phyloP scores from a whole-genome alignment of 2,113 vertebrate species.

The Cercocebus atys region DNA sequence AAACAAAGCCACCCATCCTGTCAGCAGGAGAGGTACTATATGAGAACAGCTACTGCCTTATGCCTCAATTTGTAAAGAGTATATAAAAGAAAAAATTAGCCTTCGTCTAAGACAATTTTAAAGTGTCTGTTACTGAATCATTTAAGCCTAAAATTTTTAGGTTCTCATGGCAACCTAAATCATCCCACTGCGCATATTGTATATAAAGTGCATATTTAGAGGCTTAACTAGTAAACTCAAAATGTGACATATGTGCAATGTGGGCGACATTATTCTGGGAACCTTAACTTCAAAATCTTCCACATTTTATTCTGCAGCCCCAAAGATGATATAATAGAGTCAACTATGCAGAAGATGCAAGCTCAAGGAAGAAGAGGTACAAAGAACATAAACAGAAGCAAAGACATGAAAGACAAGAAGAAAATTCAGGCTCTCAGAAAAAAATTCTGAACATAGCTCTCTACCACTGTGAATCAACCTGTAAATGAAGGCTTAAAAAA shows the following conservation, averaged over 20 bases:
- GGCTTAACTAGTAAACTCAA: conserved; percentile 76
- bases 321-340: conserved; percentile 72
- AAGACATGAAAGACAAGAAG: conserved; percentile 54
- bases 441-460: conserved; percentile 30
- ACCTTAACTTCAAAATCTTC: conserved; percentile 74
- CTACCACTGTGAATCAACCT: conserved; percentile 48
- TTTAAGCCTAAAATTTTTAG: conserved; percentile 57
- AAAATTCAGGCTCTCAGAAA: conserved; percentile 53
- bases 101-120: neutral
- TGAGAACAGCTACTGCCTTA: neutral
- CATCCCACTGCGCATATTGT: conserved; percentile 59
- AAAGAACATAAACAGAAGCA: conserved; percentile 64
- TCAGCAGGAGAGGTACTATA: neutral
- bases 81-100: neutral
- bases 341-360: conserved; percentile 63
- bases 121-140: conserved; percentile 35
- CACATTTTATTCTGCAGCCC: conserved; percentile 67
- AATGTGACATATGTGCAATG: conserved; percentile 77
- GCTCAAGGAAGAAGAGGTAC: conserved; percentile 67
- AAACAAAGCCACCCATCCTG: neutral
- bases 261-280: conserved; percentile 80
- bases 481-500: conserved; percentile 49
- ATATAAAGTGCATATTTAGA: conserved; percentile 69
- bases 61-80: conserved; percentile 27
- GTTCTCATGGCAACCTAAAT: conserved; percentile 73